A percentile compares a stretch with the other conserved stretches of the same genome.
Conservation (phyloP, 2,113 vertebrate genomes). For the Dasyurus viverrinus region DNA sequence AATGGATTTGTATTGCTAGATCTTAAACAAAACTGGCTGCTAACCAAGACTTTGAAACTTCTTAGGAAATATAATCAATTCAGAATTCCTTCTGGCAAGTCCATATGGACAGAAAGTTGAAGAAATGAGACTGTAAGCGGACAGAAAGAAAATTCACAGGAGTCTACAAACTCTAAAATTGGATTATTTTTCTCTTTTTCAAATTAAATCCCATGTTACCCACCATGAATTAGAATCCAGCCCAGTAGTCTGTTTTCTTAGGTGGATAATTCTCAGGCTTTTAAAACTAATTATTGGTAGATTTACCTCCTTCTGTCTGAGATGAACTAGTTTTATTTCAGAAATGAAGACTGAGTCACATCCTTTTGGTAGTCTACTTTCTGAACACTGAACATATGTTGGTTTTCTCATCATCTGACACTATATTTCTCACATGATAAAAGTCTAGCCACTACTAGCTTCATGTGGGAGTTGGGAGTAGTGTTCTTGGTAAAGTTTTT, state of each 20-base stretch:
- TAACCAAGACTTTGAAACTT: slow-evolving; percentile 55
- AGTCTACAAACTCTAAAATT: slow-evolving; percentile 39
- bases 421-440: neutral
- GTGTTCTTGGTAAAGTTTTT: neutral
- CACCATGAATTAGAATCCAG: slow-evolving; percentile 4
- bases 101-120: slow-evolving; percentile 36
- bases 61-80: slow-evolving; percentile 53
- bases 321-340: neutral
- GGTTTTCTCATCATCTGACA: neutral
- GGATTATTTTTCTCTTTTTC: slow-evolving; percentile 41
- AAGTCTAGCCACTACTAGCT: neutral
- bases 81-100: slow-evolving; percentile 52
- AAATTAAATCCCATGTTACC: slow-evolving; percentile 34
- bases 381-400: neutral
- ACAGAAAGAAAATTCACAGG: slow-evolving; percentile 46
- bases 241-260: neutral
- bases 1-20: slow-evolving; percentile 1
- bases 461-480: neutral
- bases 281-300: neutral
- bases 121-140: slow-evolving; percentile 43
- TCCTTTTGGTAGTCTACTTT: neutral
- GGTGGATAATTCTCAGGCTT: slow-evolving; percentile 4
- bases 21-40: slow-evolving; percentile 44
- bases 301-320: neutral
- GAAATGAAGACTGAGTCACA: neutral